Conservation (phyloP, 2,797 vertebrate genomes). For the Mionectes olivaceus region DNA sequence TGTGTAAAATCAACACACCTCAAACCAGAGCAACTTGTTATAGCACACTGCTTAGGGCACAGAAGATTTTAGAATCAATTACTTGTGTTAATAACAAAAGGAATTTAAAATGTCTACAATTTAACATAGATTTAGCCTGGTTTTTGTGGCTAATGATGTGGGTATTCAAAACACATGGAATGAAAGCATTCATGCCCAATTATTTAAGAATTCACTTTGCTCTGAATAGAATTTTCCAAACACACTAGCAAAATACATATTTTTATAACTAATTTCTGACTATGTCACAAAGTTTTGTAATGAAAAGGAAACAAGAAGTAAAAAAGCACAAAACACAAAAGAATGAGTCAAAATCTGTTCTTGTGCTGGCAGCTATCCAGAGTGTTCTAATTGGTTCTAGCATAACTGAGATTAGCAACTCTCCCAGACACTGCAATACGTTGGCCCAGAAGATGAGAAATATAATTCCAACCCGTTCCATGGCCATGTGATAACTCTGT, state of each 20-base stretch:
- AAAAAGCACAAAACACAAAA: not conserved
- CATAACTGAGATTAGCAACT: not conserved
- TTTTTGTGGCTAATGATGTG: not conserved
- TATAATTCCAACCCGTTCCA: not conserved
- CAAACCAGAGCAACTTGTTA: not conserved
- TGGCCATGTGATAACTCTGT: not conserved
- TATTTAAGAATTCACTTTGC: not conserved
- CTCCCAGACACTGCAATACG: not conserved
- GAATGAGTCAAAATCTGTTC: not conserved
- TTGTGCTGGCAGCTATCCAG: not conserved
- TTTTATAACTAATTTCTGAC: not conserved
- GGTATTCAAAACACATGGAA: not conserved
- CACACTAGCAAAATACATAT: not conserved
- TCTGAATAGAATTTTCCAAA: not conserved
- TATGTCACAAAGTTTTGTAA: not conserved
- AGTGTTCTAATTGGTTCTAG: not conserved
- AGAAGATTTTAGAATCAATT: not conserved
- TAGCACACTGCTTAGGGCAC: not conserved
- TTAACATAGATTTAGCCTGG: not conserved
- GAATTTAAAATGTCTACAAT: not conserved
- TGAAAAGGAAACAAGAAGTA: not conserved
- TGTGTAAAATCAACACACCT: not conserved
- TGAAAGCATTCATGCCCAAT: not conserved
- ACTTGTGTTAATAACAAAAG: not conserved
- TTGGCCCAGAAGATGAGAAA: not conserved